Percentiles rank a stretch among this genome's conserved stretches.
phyloP scores from a whole-genome alignment of 1,140 invertebrate genomes.

The Zophobas morio region DNA sequence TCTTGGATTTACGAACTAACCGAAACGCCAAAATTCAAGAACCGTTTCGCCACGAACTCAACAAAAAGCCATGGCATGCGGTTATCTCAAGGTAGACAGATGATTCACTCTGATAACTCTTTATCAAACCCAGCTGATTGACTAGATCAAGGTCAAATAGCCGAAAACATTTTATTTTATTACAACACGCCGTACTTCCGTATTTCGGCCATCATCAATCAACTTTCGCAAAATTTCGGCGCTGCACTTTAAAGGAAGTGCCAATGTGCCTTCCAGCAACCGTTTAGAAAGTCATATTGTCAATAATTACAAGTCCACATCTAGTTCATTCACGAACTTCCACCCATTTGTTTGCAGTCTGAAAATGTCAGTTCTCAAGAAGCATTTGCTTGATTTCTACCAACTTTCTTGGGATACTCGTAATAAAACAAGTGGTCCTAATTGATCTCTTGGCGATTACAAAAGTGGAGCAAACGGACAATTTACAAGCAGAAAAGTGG shows the following conservation, averaged over 20 bases:
- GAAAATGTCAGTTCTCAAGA: conserved; percentile 20
- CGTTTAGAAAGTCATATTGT: conserved; percentile 24
- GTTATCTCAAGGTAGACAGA: neutral
- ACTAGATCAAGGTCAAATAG: neutral
- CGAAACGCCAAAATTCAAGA: neutral
- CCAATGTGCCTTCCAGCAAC: conserved; percentile 2
- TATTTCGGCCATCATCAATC: conserved; percentile 11
- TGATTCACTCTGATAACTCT: neutral
- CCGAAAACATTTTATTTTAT: too few relatives aligned
- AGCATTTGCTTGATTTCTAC: conserved; percentile 6
- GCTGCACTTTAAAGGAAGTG: neutral
- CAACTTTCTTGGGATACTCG: conserved; percentile 19
- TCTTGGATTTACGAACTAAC: conserved; percentile 13
- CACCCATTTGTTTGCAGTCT: conserved; percentile 5
- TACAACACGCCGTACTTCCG: neutral
- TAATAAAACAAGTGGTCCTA: conserved; percentile 8
- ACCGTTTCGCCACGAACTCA: neutral
- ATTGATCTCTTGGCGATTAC: conserved; percentile 27
- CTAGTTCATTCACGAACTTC: conserved; percentile 31
- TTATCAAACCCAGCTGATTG: neutral
- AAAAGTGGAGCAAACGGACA: conserved; percentile 20
- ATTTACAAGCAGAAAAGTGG: conserved; percentile 18
- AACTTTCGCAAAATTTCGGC: conserved; percentile 1
- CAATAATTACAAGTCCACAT: conserved; percentile 23
- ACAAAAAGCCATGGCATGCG: neutral